Percentiles rank a stretch among this genome's conserved stretches.
These are phyloP conservation scores for Apostichopus japonicus DNA, from an alignment of 35 echinoderm and acorn worm genomes.

Conservation along the genomic window DNA sequence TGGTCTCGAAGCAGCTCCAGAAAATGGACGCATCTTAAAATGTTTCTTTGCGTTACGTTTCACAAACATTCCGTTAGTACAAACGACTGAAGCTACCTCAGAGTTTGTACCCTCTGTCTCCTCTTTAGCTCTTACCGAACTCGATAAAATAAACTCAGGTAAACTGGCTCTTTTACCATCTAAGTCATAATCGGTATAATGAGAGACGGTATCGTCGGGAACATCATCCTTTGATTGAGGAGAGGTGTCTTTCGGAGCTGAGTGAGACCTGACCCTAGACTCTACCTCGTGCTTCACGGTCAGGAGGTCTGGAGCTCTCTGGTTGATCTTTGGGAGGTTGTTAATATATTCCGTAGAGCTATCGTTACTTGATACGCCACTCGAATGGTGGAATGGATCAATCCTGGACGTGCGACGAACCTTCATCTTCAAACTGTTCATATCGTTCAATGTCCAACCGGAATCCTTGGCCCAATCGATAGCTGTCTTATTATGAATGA, in stretches of 20 bases:
- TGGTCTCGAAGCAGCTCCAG: neutral
- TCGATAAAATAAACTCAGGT: conserved; percentile 34
- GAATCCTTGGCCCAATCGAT: conserved; percentile 87
- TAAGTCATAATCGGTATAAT: neutral
- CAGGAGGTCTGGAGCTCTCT: neutral
- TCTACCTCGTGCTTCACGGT: conserved; percentile 17
- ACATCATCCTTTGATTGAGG: neutral
- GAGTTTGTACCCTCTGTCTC: neutral
- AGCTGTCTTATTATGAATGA: conserved; percentile 73
- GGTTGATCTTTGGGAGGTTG: conserved; percentile 35
- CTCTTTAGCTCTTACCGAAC: conserved; percentile 22
- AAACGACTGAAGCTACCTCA: neutral
- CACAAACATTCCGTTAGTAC: conserved; percentile 32
- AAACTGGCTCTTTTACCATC: conserved; percentile 31
- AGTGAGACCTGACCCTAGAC: conserved; percentile 12
- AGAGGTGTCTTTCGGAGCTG: conserved; percentile 28
- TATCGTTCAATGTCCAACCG: conserved; percentile 67
- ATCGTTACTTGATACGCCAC: conserved; percentile 45
- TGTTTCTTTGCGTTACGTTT: conserved; percentile 40
- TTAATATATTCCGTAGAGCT: conserved; percentile 46
- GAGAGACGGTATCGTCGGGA: neutral
- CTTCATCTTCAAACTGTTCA: too few species aligned
- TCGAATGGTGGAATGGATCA: neutral
- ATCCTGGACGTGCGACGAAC: conserved; percentile 24
- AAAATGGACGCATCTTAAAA: conserved; percentile 20